These are phyloP conservation scores for Cyprinodon diabolis DNA, from an alignment of 2,797 vertebrate species.

Conservation along the genomic window DNA sequence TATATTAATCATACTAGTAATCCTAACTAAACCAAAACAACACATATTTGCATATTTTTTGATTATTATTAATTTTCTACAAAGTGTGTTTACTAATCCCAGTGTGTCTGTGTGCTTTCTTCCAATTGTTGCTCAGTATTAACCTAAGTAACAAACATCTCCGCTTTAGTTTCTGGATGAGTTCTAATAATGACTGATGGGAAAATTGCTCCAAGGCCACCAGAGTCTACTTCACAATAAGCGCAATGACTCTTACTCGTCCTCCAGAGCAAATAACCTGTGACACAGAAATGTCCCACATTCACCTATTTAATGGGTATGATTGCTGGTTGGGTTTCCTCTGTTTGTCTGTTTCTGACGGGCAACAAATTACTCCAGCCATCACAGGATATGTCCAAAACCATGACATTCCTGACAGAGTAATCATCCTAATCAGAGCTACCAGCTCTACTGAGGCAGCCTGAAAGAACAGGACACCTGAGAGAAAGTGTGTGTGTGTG, in stretches of 20 bases:
- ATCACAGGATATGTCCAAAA: slow-evolving; percentile 45
- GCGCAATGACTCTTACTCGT: slow-evolving; percentile 9
- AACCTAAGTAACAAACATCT: not conserved
- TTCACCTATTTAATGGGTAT: slow-evolving; percentile 36
- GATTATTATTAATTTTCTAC: too few relatives aligned
- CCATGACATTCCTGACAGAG: slow-evolving; percentile 56
- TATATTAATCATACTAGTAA: too few relatives aligned
- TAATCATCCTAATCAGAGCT: slow-evolving; percentile 57
- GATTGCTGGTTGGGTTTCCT: slow-evolving; percentile 48
- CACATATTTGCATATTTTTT: too few relatives aligned
- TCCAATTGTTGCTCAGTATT: not conserved
- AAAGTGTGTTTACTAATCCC: too few relatives aligned
- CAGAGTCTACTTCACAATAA: slow-evolving; percentile 4
- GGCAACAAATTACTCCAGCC: slow-evolving; percentile 64
- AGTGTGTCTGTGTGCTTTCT: not conserved
- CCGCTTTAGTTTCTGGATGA: slow-evolving; percentile 7
- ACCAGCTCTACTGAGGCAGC: slow-evolving; percentile 16
- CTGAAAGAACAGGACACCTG: slow-evolving; percentile 41
- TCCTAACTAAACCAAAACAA: too few relatives aligned
- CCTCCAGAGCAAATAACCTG: slow-evolving; percentile 37
- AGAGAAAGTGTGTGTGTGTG: slow-evolving; percentile 28
- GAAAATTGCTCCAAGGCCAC: slow-evolving; percentile 16
- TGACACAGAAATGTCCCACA: slow-evolving; percentile 42
- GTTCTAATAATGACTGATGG: slow-evolving; percentile 30
- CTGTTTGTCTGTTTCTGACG: slow-evolving; percentile 72